A percentile compares a stretch with the other conserved stretches of the same genome.
These are phyloP conservation scores for Nesidiocoris tenuis DNA, from an alignment of 2,888 invertebrate species.

Conservation along the genomic window DNA sequence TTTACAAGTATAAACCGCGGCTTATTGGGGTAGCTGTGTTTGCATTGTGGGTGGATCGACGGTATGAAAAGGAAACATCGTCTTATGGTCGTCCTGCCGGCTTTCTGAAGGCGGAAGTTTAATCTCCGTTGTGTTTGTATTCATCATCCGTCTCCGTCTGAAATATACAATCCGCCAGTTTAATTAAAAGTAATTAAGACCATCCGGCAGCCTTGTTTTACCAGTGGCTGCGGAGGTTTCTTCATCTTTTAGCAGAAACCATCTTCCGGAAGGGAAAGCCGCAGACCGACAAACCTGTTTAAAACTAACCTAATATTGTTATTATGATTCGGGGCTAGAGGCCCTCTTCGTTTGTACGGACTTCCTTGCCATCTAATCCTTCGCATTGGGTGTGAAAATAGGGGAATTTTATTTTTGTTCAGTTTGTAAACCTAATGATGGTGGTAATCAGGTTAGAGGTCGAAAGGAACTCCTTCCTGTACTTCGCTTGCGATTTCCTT, in stretches of 20 bases:
- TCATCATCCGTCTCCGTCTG: slow-evolving; percentile 1
- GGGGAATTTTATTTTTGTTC: too few species aligned
- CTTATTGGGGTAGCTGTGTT: too few species aligned
- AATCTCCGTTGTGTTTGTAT: slow-evolving; percentile 27
- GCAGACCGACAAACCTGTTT: not conserved
- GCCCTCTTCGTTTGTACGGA: not conserved
- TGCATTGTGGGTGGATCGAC: too few species aligned
- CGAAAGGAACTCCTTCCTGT: too few species aligned
- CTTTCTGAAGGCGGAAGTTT: slow-evolving; percentile 32
- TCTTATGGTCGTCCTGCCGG: too few species aligned
- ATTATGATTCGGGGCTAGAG: not conserved
- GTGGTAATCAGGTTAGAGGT: too few species aligned
- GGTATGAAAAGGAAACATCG: too few species aligned
- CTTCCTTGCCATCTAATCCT: too few species aligned
- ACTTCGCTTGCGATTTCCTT: too few species aligned
- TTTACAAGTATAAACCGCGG: too few species aligned
- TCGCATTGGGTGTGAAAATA: too few species aligned
- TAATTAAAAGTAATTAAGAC: slow-evolving; percentile 29
- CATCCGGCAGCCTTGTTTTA: slow-evolving; percentile 15
- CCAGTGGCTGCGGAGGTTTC: not conserved
- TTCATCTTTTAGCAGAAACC: not conserved
- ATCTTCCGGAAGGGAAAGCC: not conserved
- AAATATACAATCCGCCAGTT: slow-evolving; percentile 21
- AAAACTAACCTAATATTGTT: not conserved
- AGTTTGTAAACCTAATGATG: too few species aligned